Evolutionary conservation across 2,113 vertebrate species (phyloP).

Genomic region (Notiomystis cincta): DNA sequence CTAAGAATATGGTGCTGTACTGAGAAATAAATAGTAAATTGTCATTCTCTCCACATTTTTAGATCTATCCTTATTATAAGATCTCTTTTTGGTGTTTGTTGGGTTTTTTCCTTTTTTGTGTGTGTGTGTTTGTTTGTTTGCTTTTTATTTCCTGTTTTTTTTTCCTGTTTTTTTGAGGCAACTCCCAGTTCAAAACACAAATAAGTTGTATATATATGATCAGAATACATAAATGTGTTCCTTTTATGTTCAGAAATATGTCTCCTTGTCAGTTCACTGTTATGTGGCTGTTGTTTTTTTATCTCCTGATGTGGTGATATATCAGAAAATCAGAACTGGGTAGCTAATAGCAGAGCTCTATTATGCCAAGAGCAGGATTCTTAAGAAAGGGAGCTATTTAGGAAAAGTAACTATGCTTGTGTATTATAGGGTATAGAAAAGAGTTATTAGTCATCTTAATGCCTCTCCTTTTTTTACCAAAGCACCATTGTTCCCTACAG

Average conservation of each 20-base stretch:
- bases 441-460: constrained; percentile 1
- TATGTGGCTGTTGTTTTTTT: background rate
- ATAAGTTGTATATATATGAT: background rate
- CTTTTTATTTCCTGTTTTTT: too few species aligned
- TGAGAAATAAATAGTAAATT: background rate
- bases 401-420: background rate
- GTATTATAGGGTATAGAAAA: background rate
- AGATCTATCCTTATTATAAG: background rate
- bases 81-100: background rate
- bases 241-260: background rate
- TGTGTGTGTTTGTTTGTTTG: too few species aligned
- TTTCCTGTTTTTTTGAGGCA: background rate
- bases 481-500: background rate
- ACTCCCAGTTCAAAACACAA: background rate
- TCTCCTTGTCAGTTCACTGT: background rate
- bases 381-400: background rate
- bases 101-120: too few species aligned
- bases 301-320: background rate
- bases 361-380: background rate
- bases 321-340: background rate
- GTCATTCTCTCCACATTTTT: background rate
- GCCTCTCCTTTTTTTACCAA: background rate
- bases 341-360: background rate
- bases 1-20: background rate
- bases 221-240: background rate